These are phyloP conservation scores for Torymus aiolomorphi DNA, from an alignment of 2,888 invertebrate genomes.

Conservation along the genomic window DNA sequence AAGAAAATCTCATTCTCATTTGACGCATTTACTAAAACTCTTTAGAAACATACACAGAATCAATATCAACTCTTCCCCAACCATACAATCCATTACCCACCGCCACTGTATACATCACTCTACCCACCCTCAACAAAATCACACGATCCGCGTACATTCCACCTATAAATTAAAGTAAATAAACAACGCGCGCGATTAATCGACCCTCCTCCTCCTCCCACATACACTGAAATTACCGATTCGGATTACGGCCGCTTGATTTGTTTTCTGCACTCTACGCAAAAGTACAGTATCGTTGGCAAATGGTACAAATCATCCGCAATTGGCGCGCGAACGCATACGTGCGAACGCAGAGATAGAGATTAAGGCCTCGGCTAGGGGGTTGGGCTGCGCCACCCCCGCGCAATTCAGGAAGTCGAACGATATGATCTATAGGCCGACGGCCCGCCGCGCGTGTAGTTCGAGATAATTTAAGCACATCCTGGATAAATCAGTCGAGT, in stretches of 20 bases:
- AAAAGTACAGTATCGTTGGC: conserved; percentile 48
- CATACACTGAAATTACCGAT: neutral
- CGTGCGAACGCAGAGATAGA: conserved; percentile 44
- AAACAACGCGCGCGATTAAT: neutral
- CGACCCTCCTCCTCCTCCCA: neutral
- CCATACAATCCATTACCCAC: too few species aligned
- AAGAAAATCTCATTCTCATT: too few species aligned
- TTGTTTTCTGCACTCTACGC: neutral
- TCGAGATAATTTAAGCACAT: conserved; percentile 68
- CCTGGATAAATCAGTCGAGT: conserved; percentile 61
- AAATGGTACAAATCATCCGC: conserved; percentile 54
- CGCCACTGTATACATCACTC: too few species aligned
- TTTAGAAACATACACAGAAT: too few species aligned
- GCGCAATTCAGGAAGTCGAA: conserved; percentile 69
- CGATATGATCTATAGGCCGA: conserved; percentile 73
- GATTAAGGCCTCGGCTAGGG: neutral
- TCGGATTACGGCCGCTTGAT: conserved; percentile 18
- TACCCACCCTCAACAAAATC: too few species aligned
- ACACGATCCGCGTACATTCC: too few species aligned
- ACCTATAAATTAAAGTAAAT: neutral
- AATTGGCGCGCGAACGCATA: conserved; percentile 49
- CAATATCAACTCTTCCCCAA: too few species aligned
- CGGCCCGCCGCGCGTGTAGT: conserved; percentile 57
- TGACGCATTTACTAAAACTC: too few species aligned
- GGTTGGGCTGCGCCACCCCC: conserved; percentile 8